Conservation (phyloP, 2,113 vertebrate genomes). For the Thunnus thynnus region DNA sequence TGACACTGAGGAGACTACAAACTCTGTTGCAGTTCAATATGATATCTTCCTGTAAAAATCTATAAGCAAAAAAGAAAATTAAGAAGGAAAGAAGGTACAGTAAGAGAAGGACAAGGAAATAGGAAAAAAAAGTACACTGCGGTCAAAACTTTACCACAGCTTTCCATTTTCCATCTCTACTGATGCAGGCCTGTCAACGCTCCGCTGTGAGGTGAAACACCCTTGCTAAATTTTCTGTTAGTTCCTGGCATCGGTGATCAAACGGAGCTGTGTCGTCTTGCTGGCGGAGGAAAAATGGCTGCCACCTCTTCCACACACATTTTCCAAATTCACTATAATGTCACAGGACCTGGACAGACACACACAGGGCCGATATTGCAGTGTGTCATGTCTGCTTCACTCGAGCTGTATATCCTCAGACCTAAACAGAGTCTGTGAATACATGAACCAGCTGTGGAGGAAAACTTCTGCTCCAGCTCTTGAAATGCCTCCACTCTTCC, state of each 20-base stretch:
- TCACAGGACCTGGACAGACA: constrained; percentile 43
- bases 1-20: neutral
- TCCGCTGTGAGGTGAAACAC: constrained; percentile 57
- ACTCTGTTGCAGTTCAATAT: neutral
- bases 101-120: constrained; percentile 4
- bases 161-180: constrained; percentile 50
- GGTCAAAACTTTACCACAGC: constrained; percentile 32
- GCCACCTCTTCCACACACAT: constrained; percentile 2
- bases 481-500: neutral
- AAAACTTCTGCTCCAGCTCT: constrained; percentile 15
- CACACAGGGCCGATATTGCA: constrained; percentile 10
- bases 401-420: constrained; percentile 32
- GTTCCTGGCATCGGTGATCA: constrained; percentile 43
- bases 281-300: constrained; percentile 36
- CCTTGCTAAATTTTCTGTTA: constrained; percentile 24
- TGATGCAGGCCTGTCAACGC: constrained; percentile 48
- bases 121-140: constrained; percentile 22
- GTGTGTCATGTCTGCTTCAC: constrained; percentile 53
- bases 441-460: constrained; percentile 62
- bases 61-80: neutral
- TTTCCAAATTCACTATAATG: constrained; percentile 49
- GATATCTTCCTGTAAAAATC: neutral
- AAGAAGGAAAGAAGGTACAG: neutral
- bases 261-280: constrained; percentile 38
- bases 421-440: constrained; percentile 33